Evolutionary conservation across 2,113 vertebrate species (phyloP).

Genomic region (Oryzias woworae): DNA sequence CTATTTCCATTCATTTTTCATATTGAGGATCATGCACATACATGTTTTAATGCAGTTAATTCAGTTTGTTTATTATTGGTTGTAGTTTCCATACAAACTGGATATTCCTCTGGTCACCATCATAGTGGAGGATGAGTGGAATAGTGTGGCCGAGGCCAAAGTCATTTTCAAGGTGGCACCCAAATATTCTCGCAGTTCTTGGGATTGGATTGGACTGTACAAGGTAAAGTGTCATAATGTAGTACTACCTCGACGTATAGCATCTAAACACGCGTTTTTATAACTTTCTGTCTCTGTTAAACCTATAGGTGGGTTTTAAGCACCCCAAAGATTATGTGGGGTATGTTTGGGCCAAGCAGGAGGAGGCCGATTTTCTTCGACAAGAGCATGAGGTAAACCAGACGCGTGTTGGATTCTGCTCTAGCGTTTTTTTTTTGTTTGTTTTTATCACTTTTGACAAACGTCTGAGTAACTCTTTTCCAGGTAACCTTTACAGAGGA

Average conservation of each 20-base stretch:
- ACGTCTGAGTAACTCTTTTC: slow-evolving; percentile 41
- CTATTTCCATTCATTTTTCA: neutral
- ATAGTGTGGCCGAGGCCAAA: slow-evolving; percentile 83
- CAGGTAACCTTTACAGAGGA: slow-evolving; percentile 91
- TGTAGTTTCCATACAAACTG: slow-evolving; percentile 89
- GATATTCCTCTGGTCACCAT: slow-evolving; percentile 85
- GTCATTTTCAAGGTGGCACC: slow-evolving; percentile 81
- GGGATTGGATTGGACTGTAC: slow-evolving; percentile 99
- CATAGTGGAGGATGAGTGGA: slow-evolving; percentile 92
- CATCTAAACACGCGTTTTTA: neutral
- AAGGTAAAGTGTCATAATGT: slow-evolving; percentile 75
- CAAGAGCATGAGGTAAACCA: slow-evolving; percentile 78
- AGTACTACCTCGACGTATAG: neutral
- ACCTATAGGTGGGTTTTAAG: slow-evolving; percentile 90
- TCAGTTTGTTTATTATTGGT: slow-evolving; percentile 10
- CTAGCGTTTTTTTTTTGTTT: neutral
- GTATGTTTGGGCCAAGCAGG: slow-evolving; percentile 93
- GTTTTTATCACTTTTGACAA: slow-evolving; percentile 22
- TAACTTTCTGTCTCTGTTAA: neutral
- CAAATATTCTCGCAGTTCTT: slow-evolving; percentile 89
- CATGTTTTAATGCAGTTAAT: too few relatives aligned
- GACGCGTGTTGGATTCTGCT: neutral
- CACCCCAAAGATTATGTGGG: slow-evolving; percentile 95
- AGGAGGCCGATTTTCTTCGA: slow-evolving; percentile 82
- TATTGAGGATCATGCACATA: neutral